phyloP scores from a whole-genome alignment of 1,140 invertebrate genomes.

The Drosophila miranda region DNA sequence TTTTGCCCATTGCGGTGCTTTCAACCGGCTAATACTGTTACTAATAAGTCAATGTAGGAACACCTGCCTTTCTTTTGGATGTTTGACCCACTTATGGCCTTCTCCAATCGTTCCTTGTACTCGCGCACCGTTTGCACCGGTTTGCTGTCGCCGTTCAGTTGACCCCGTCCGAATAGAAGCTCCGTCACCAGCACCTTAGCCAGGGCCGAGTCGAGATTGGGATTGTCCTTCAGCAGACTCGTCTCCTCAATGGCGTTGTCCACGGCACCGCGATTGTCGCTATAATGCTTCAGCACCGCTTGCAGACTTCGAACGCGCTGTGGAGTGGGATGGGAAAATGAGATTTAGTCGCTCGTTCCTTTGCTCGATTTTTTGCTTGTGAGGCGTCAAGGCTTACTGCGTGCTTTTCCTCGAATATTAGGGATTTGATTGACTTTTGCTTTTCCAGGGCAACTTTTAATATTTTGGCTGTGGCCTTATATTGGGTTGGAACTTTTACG shows the following conservation, averaged over 20 bases:
- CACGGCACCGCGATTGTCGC: conserved; percentile 87
- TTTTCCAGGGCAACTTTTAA: conserved; percentile 86
- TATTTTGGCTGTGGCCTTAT: conserved; percentile 85
- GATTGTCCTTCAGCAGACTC: conserved; percentile 86
- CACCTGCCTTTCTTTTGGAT: conserved; percentile 63
- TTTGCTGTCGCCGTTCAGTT: conserved; percentile 86
- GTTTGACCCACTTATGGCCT: conserved; percentile 66
- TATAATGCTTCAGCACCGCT: conserved; percentile 88
- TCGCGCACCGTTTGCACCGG: conserved; percentile 87
- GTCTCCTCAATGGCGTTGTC: conserved; percentile 86
- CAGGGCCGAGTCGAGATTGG: conserved; percentile 87
- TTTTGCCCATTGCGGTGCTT: conserved; percentile 42
- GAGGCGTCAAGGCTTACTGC: conserved; percentile 82
- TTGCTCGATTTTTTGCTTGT: background rate
- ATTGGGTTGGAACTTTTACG: conserved; percentile 89
- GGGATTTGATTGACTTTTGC: conserved; percentile 87
- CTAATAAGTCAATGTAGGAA: conserved; percentile 11
- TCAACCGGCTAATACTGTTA: conserved; percentile 52
- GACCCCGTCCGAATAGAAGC: conserved; percentile 90
- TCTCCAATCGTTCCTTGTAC: conserved; percentile 85
- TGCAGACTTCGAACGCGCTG: conserved; percentile 66
- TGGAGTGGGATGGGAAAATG: conserved; percentile 4
- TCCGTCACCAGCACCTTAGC: conserved; percentile 91
- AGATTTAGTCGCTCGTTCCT: background rate
- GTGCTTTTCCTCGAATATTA: conserved; percentile 88